phyloP scores from a whole-genome alignment of 2,797 vertebrate genomes.

The Tolypeutes matacus region DNA sequence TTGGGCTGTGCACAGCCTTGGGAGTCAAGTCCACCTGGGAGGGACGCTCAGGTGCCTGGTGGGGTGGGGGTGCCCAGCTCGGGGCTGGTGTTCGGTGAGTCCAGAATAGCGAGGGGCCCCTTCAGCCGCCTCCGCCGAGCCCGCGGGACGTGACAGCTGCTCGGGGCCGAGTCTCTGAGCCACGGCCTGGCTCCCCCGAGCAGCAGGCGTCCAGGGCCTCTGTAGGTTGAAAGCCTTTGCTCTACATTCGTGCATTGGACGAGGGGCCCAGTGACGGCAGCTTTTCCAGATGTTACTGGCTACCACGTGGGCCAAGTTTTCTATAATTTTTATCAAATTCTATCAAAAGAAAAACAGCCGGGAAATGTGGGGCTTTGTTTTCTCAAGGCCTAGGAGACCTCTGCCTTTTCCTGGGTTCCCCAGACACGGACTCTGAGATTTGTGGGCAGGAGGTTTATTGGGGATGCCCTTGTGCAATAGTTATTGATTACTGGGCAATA shows the following conservation, averaged over 20 bases:
- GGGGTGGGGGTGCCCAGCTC: background rate
- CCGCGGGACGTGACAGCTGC: background rate
- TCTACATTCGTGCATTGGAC: background rate
- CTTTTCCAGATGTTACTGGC: background rate
- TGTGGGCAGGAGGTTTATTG: background rate
- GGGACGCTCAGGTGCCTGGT: background rate
- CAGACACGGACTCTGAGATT: background rate
- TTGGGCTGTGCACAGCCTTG: background rate
- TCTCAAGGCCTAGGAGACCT: background rate
- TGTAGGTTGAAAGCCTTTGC: background rate
- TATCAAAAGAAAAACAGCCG: background rate
- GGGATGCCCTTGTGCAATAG: background rate
- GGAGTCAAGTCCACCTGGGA: background rate
- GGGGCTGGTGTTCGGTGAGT: background rate
- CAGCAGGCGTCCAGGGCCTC: background rate
- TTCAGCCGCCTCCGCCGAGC: background rate
- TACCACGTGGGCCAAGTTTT: background rate
- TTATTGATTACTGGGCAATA: background rate
- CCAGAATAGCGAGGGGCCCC: background rate
- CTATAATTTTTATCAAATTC: background rate
- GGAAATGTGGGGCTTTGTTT: background rate
- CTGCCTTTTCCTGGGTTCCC: background rate
- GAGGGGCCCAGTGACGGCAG: background rate
- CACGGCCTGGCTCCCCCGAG: background rate
- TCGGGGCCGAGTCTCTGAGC: background rate